These are phyloP conservation scores for Canis aureus DNA, from an alignment of 2,113 vertebrate species.

Conservation along the genomic window DNA sequence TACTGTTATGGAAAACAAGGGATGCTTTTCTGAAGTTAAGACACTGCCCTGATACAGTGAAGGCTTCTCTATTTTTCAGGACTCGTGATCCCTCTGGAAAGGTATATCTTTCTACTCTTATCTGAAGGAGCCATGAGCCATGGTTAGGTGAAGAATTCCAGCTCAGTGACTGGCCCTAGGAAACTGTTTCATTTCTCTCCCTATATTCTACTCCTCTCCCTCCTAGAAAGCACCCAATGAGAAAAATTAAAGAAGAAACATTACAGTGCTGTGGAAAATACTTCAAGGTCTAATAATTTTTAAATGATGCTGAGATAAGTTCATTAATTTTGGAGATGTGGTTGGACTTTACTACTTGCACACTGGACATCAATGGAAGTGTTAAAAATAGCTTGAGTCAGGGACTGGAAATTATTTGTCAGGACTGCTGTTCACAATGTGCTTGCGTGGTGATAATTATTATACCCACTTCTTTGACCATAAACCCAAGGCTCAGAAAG, in stretches of 20 bases:
- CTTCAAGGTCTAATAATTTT: background rate
- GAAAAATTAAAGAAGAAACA: conserved; percentile 33
- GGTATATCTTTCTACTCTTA: background rate
- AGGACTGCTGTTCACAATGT: background rate
- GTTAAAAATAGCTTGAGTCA: background rate
- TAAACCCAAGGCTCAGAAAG: background rate
- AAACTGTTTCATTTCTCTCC: background rate
- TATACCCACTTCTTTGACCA: background rate
- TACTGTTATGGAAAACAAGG: background rate
- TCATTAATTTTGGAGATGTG: background rate
- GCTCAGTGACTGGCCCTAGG: background rate
- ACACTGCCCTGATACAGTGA: background rate
- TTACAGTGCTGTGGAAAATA: background rate
- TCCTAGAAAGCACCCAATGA: background rate
- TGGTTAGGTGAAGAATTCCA: background rate
- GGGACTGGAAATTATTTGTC: background rate
- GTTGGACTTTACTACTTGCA: background rate
- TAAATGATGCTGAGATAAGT: background rate
- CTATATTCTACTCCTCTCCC: background rate
- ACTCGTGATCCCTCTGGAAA: background rate
- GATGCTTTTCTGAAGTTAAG: background rate
- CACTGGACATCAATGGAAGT: background rate
- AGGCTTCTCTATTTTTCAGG: background rate
- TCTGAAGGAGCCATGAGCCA: background rate
- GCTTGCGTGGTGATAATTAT: background rate